Conservation (phyloP, 2,888 invertebrate genomes). For the Oscheius myriophilus region DNA sequence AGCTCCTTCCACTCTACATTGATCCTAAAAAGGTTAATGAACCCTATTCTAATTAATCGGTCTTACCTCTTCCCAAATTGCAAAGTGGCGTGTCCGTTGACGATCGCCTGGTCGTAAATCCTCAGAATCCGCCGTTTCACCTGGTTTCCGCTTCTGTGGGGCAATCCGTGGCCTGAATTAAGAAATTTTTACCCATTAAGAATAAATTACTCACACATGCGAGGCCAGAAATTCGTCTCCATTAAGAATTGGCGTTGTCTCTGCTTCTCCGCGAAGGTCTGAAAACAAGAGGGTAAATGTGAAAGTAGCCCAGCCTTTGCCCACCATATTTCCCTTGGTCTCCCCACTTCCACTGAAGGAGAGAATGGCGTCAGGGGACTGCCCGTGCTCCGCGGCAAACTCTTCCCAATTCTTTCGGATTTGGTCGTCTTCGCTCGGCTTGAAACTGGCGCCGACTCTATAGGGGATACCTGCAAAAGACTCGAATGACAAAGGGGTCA, state of each 20-base stretch:
- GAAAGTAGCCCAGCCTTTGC: no score
- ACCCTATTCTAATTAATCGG: no score
- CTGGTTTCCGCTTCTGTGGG: constrained; percentile 20
- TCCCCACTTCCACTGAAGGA: not conserved
- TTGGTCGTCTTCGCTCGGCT: constrained; percentile 7
- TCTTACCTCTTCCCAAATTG: no score
- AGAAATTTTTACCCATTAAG: not conserved
- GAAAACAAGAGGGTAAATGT: not conserved
- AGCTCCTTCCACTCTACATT: no score
- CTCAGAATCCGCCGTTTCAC: constrained; percentile 15
- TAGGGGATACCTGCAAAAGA: constrained; percentile 5
- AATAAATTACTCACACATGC: constrained; percentile 7
- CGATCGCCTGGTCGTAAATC: constrained; percentile 10
- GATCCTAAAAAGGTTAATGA: no score
- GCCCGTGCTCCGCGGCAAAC: not conserved
- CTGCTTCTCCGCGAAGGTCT: not conserved
- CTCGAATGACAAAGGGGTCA: not conserved
- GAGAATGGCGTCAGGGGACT: not conserved
- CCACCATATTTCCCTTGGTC: no score
- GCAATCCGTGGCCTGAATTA: constrained; percentile 3
- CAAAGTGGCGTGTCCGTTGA: not conserved
- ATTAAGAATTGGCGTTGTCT: constrained; percentile 9
- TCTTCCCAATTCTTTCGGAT: constrained; percentile 13
- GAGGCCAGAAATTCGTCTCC: constrained; percentile 22
- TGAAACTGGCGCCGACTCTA: not conserved